A percentile compares a stretch with the other conserved stretches of the same genome.
Evolutionary conservation across 2,797 vertebrate genomes (phyloP).

Genomic region (Mus caroli): DNA sequence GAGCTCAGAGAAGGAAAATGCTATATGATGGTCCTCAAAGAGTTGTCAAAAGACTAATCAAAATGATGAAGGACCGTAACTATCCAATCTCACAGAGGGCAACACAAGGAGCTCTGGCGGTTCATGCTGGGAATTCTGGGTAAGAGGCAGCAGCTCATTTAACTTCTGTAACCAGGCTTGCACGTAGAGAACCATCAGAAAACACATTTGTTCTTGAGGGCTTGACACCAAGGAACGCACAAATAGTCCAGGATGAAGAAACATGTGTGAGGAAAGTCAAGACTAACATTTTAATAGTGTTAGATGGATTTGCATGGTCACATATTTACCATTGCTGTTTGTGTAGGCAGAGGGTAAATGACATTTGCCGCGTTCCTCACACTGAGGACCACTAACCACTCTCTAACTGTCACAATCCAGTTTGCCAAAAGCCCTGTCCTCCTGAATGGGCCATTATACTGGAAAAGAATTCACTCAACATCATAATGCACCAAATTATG

Average conservation of each 20-base stretch:
- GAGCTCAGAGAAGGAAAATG: neutral
- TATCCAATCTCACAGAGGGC: neutral
- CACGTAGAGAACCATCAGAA: conserved; percentile 1
- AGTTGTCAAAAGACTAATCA: neutral
- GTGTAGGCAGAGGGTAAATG: neutral
- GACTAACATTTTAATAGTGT: neutral
- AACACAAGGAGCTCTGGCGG: neutral
- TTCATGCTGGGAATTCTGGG: neutral
- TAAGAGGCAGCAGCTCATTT: neutral
- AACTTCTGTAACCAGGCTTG: neutral
- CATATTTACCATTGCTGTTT: neutral
- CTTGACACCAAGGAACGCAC: neutral
- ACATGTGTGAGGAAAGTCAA: neutral
- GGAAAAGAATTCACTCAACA: conserved; percentile 38
- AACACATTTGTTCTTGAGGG: neutral
- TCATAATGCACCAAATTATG: neutral
- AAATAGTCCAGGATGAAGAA: neutral
- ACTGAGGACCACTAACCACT: conserved; percentile 25
- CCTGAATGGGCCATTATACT: conserved; percentile 28
- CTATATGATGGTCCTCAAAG: neutral
- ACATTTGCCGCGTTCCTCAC: neutral
- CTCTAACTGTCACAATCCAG: conserved; percentile 5
- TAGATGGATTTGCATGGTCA: neutral
- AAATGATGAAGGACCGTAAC: neutral
- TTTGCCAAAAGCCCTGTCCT: conserved; percentile 32